A percentile compares a stretch with the other conserved stretches of the same genome.
phyloP scores from a whole-genome alignment of 1,140 invertebrate genomes.

The Orius laevigatus region DNA sequence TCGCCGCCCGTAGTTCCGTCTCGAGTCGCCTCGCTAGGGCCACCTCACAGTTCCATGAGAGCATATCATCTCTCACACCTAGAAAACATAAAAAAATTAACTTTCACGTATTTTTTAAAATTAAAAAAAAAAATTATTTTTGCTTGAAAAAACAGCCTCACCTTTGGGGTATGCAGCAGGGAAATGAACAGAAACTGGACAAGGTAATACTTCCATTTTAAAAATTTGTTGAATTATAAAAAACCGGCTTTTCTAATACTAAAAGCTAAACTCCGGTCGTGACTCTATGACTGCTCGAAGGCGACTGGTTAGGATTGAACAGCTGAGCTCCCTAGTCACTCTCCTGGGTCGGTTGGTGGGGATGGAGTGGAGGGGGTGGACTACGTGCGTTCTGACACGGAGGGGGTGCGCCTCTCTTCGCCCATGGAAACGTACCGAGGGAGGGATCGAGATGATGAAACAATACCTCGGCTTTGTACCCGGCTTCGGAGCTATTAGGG shows the following conservation, averaged over 20 bases:
- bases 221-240: conserved; percentile 13
- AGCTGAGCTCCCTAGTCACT: not conserved
- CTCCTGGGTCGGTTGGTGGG: too few relatives aligned
- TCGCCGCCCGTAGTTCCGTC: conserved; percentile 54
- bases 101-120: not conserved
- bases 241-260: too few relatives aligned
- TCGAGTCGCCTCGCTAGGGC: conserved; percentile 46
- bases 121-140: not conserved
- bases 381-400: too few relatives aligned
- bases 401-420: too few relatives aligned
- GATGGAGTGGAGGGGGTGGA: not conserved
- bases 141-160: conserved; percentile 2
- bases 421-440: too few relatives aligned
- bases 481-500: too few relatives aligned
- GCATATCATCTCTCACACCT: conserved; percentile 15
- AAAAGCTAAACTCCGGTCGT: not conserved
- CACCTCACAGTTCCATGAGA: conserved; percentile 19
- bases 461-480: too few relatives aligned
- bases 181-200: conserved; percentile 18
- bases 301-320: not conserved
- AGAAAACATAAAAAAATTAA: conserved; percentile 12
- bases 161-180: conserved; percentile 10
- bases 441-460: too few relatives aligned
- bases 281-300: too few relatives aligned
- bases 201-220: conserved; percentile 19